Evolutionary conservation across 2,797 vertebrate genomes (phyloP).

Genomic region (Hozukius guyotensis): DNA sequence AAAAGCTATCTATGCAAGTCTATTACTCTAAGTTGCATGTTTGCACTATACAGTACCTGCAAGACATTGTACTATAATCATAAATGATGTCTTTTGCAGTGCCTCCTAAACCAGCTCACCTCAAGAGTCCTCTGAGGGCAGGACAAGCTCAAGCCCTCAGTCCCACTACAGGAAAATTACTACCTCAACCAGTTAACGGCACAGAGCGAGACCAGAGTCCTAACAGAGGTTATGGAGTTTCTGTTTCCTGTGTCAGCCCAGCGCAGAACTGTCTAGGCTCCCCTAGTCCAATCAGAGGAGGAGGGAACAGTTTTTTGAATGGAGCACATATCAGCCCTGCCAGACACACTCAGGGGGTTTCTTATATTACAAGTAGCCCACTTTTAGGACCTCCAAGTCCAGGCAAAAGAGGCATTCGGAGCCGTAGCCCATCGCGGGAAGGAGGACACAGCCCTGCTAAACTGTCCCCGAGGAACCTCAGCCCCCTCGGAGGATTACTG

Average conservation of each 20-base stretch:
- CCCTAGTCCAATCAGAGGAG: slow-evolving; percentile 36
- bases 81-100: slow-evolving; percentile 39
- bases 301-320: slow-evolving; percentile 16
- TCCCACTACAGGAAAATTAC: not conserved
- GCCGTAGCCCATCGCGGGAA: slow-evolving; percentile 38
- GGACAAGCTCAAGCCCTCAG: slow-evolving; percentile 7
- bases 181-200: not conserved
- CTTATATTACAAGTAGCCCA: slow-evolving; percentile 21
- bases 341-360: slow-evolving; percentile 4
- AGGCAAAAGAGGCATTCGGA: slow-evolving; percentile 36
- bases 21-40: not conserved
- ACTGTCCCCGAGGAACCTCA: slow-evolving; percentile 47
- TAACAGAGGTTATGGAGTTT: not conserved
- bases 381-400: slow-evolving; percentile 54
- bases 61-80: not conserved
- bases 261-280: not conserved
- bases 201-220: slow-evolving; percentile 23
- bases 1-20: not conserved
- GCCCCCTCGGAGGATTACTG: slow-evolving; percentile 38
- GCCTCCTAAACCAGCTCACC: slow-evolving; percentile 53
- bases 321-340: slow-evolving; percentile 21
- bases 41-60: not conserved
- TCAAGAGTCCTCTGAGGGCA: slow-evolving; percentile 44
- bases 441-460: slow-evolving; percentile 47
- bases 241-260: slow-evolving; percentile 17